Evolutionary conservation across 2,113 vertebrate species (phyloP).

Genomic region (Cisticola juncidis): DNA sequence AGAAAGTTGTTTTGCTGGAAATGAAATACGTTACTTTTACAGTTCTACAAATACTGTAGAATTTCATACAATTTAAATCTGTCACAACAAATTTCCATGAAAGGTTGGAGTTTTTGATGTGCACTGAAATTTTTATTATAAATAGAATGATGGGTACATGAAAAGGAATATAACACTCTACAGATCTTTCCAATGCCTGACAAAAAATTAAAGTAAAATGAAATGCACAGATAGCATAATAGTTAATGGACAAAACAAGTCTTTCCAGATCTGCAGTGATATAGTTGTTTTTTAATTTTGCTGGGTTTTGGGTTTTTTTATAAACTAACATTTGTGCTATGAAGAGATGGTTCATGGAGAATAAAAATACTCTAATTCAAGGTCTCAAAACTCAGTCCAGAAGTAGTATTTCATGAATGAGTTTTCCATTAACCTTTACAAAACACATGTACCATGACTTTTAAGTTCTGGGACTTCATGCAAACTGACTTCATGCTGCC

Average conservation of each 20-base stretch:
- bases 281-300: neutral
- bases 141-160: neutral
- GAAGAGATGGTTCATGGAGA: neutral
- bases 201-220: neutral
- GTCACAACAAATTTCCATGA: neutral
- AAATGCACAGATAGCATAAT: neutral
- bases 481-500: neutral
- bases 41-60: neutral
- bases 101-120: neutral
- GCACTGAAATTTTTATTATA: conserved; percentile 1
- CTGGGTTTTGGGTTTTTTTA: fast-evolving
- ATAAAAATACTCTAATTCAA: neutral
- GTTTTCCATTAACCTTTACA: neutral
- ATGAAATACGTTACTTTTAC: neutral
- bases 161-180: neutral
- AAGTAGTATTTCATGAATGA: neutral
- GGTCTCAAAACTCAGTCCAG: neutral
- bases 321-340: neutral
- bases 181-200: neutral
- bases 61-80: neutral
- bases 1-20: neutral
- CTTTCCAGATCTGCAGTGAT: neutral
- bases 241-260: neutral
- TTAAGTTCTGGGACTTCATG: neutral
- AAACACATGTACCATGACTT: neutral